These are phyloP conservation scores for Selenia dentaria DNA, from an alignment of 2,888 invertebrate genomes.

Conservation along the genomic window DNA sequence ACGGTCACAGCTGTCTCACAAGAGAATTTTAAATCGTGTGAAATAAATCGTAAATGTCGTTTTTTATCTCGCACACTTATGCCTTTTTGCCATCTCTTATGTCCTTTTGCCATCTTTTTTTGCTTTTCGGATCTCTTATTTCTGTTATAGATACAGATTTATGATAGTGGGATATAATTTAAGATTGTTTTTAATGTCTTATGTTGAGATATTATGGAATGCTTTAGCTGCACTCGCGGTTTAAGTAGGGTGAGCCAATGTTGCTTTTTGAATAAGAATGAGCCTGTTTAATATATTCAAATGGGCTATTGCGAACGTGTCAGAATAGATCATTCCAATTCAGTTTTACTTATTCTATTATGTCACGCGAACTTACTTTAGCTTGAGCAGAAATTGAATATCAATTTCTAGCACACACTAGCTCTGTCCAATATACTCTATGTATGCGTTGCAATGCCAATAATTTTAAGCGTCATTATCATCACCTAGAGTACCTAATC, in stretches of 20 bases:
- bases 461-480: no score
- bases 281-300: slow-evolving; percentile 13
- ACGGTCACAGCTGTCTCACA: slow-evolving; percentile 46
- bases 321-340: slow-evolving; percentile 6
- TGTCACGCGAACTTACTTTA: not conserved
- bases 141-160: slow-evolving; percentile 24
- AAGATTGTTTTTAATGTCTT: slow-evolving; percentile 15
- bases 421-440: no score
- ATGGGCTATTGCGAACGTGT: not conserved
- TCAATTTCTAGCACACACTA: not conserved
- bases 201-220: slow-evolving; percentile 9
- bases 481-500: no score
- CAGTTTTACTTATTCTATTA: not conserved
- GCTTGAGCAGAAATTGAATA: not conserved
- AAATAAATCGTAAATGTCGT: slow-evolving; percentile 49
- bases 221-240: slow-evolving; percentile 9
- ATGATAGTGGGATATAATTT: slow-evolving; percentile 18
- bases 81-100: slow-evolving; percentile 22
- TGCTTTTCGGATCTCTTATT: slow-evolving; percentile 17
- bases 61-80: slow-evolving; percentile 31
- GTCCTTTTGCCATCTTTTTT: slow-evolving; percentile 12
- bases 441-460: no score
- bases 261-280: slow-evolving; percentile 14
- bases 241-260: slow-evolving; percentile 16
- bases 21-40: slow-evolving; percentile 44